These are phyloP conservation scores for Hypselothyrea guttata DNA, from an alignment of 2,888 invertebrate genomes.

Conservation along the genomic window DNA sequence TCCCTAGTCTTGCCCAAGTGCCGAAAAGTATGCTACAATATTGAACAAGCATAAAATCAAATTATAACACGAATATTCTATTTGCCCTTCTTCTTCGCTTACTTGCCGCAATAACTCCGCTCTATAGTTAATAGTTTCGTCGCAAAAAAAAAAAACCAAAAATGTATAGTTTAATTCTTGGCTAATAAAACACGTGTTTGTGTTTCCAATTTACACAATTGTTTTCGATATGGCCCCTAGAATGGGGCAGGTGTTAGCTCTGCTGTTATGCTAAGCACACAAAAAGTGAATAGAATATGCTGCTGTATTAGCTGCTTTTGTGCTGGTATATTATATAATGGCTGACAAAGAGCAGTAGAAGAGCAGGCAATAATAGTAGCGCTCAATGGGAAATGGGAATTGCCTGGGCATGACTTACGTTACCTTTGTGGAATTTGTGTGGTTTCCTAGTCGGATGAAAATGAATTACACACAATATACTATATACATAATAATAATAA, in stretches of 20 bases:
- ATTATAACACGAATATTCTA: background rate
- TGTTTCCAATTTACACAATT: constrained; percentile 31
- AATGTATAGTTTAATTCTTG: background rate
- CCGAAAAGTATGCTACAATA: no score
- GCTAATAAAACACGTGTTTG: background rate
- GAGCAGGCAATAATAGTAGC: background rate
- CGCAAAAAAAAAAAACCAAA: background rate
- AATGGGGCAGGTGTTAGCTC: constrained; percentile 11
- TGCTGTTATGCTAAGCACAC: constrained; percentile 6
- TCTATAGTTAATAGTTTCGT: no score
- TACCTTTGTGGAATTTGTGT: constrained; percentile 9
- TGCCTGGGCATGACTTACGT: constrained; percentile 26
- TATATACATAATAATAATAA: constrained; percentile 2
- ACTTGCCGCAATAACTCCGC: no score
- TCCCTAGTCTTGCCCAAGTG: no score
- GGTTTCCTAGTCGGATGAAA: constrained; percentile 21
- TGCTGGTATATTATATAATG: constrained; percentile 25
- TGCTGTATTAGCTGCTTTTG: constrained; percentile 5
- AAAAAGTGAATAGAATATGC: constrained; percentile 3
- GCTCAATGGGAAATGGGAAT: constrained; percentile 19
- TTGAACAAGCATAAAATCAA: background rate
- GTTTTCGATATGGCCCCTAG: constrained; percentile 14
- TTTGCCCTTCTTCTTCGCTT: background rate
- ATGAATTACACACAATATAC: constrained; percentile 9
- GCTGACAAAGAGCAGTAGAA: background rate